Base-by-base conservation (phyloP, 2,888 invertebrate genomes). In the Hirtodrosophila confusa region DNA sequence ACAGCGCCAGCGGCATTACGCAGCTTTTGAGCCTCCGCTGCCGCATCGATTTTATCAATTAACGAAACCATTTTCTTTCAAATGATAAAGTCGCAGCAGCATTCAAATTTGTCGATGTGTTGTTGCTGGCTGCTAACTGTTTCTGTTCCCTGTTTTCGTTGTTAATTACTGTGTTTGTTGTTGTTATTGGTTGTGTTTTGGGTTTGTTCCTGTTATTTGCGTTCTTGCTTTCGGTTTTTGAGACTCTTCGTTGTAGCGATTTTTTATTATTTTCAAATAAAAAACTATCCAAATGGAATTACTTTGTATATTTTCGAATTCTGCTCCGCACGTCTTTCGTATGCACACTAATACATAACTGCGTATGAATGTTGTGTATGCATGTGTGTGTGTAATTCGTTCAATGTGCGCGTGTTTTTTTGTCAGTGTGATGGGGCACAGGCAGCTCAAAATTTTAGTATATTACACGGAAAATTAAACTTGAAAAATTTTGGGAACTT, bases 21-120 rank as follows among this genome's bases (percentile, higher is more conserved):
- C 67, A 75, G 86, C 53, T 82, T 86, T 50, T 80, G 84, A 35
- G 80, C 80, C 69, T 77, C 83, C 53, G 75, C 86, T 69, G 83
- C 84, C 67, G 88, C 86, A 54, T 84, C 79, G 70, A 84, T 84
- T 69, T 83, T 87, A 67, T 79, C 88, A 84, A 84, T 84, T 87
- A 84, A 75, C 55, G 87, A 88, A 75, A 88, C 88, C 88, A 88
- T 88, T 88, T 78, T 80, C 77, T 69, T 73, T 60, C 4, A 55
- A 70, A 69, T 75, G 74, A 73, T 72, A 51, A 47, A 75, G 68
- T 54, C 60, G 69, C 65, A 73, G 80, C 70, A 60, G 76, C 80
- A 80, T 83, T 75, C 80, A 80, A 80, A 69, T 70, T 57, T 64
- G 35, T 68, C 58, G 49, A 39, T 75, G 27, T 50, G 23, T 51